Evolutionary conservation across 2,888 invertebrate genomes (phyloP).

Genomic region (Blastobasis adustella): DNA sequence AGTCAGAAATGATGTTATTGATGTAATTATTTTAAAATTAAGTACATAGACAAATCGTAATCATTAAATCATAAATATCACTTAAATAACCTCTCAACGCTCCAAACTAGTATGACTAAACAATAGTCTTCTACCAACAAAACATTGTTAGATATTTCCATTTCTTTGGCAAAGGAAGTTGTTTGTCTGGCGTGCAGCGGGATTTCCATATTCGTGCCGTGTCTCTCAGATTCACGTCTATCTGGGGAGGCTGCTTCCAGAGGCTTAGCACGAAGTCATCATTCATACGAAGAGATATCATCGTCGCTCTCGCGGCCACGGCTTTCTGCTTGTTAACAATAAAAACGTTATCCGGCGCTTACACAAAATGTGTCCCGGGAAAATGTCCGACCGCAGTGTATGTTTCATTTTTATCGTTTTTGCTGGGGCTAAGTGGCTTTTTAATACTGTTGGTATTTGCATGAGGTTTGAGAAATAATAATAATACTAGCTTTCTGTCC

Average conservation of each 20-base stretch:
- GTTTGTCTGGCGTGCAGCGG: neutral
- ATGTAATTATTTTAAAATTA: too few species aligned
- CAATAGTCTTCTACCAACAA: too few species aligned
- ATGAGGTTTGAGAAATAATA: too few species aligned
- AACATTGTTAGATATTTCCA: constrained; percentile 1
- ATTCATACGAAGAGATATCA: constrained; percentile 73
- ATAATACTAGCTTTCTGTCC: too few species aligned
- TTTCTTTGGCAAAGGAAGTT: constrained; percentile 1
- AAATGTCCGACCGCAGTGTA: constrained; percentile 36
- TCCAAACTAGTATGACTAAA: too few species aligned
- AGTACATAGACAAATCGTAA: too few species aligned
- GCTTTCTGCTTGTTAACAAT: constrained; percentile 70
- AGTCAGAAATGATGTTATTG: too few species aligned
- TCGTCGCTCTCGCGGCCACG: constrained; percentile 65
- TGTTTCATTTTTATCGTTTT: constrained; percentile 34
- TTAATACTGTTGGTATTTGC: constrained; percentile 6
- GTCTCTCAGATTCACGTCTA: constrained; percentile 55
- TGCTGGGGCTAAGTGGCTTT: constrained; percentile 17
- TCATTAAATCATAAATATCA: too few species aligned
- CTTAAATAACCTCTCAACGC: too few species aligned
- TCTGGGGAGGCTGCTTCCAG: constrained; percentile 53
- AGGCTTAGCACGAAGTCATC: constrained; percentile 72
- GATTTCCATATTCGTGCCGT: constrained; percentile 66
- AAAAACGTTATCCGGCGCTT: constrained; percentile 69
- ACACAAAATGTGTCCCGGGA: constrained; percentile 62